Evolutionary conservation across 2,113 vertebrate genomes (phyloP).

Genomic region (Platysternon megacephalum): DNA sequence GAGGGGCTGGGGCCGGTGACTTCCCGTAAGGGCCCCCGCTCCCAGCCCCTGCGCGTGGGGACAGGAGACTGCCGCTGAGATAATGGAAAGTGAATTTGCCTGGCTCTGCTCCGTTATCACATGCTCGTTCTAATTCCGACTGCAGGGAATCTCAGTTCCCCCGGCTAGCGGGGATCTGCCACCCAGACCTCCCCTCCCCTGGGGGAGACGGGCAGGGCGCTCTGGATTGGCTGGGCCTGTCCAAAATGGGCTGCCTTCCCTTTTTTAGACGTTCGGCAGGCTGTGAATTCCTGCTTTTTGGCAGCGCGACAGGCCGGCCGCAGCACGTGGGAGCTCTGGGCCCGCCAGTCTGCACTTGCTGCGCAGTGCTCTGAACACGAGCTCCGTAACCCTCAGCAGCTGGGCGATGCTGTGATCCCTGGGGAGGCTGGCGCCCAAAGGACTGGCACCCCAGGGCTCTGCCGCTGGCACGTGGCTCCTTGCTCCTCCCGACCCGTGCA

Average conservation of each 20-base stretch:
- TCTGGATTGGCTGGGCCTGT: slow-evolving; percentile 86
- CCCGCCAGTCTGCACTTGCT: slow-evolving; percentile 41
- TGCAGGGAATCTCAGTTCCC: neutral
- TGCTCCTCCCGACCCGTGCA: too few relatives aligned
- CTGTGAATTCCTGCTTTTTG: slow-evolving; percentile 87
- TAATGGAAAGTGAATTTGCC: slow-evolving; percentile 74
- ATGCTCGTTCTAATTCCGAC: slow-evolving; percentile 71
- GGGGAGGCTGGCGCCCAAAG: neutral
- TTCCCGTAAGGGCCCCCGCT: neutral
- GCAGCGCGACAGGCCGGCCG: slow-evolving; percentile 86
- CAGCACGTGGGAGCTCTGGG: slow-evolving; percentile 84
- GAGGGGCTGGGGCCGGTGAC: neutral
- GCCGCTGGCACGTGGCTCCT: neutral
- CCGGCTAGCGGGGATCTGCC: slow-evolving; percentile 52
- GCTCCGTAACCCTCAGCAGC: neutral
- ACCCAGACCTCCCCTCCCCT: slow-evolving; percentile 19
- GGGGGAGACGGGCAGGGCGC: slow-evolving; percentile 77
- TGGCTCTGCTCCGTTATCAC: slow-evolving; percentile 68
- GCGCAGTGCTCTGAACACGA: neutral
- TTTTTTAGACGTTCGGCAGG: slow-evolving; percentile 92
- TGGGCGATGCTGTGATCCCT: neutral
- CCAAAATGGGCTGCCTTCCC: slow-evolving; percentile 92
- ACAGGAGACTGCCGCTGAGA: slow-evolving; percentile 66
- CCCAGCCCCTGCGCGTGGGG: neutral
- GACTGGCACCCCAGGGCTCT: too few relatives aligned